Base-by-base conservation (phyloP, 1,140 invertebrate species). In the Drosophila willistoni region DNA sequence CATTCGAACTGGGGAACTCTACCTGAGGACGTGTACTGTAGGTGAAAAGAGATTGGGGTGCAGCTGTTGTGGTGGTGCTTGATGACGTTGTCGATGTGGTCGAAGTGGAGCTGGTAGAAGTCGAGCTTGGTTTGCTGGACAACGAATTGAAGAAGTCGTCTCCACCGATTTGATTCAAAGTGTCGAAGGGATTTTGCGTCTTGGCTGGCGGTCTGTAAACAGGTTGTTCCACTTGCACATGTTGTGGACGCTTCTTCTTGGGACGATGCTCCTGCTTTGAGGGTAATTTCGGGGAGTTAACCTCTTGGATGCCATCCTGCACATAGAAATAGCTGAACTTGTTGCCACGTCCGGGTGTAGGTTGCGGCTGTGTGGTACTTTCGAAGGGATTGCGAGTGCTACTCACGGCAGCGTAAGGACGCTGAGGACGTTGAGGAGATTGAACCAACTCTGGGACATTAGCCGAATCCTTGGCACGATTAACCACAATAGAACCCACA, bases 401-500 rank as follows among this genome's bases (percentile, higher is more conserved):
- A 42, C 63, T 68, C 7, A 76, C 61, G 0, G 59, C 13, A 9
- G 64, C 56, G 67, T 77, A 76, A 0, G 81, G 81, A 34, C 81
- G 81, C 47, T 84, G 81, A 0, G 71, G 60, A 10, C 80, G 29
- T 7, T 29, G 79, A 6, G 71, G 73, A 1, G 79, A 56, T 2
- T 71, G 69, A 3, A 60, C 62, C 19, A 64, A 6, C 14, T 79
- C 75, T 55, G 83, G 84, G 0, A 66, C 25, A 1, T 54, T 17
- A 12, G 14, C 42, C 13, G 14, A 61, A 13, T 86, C 79, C 71
- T 90, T 91, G 17, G 79, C 79, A 1, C 85, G 64, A 75, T 95
- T 96, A 1, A 97, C 93, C 1, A 97, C 95, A 12, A 97, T 96
- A 1, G 96, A 97, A 3, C 96, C 96, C 3, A 97, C 96, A 90